phyloP scores from a whole-genome alignment of 2,113 vertebrate genomes.

The Trochalopteron elliotii region DNA sequence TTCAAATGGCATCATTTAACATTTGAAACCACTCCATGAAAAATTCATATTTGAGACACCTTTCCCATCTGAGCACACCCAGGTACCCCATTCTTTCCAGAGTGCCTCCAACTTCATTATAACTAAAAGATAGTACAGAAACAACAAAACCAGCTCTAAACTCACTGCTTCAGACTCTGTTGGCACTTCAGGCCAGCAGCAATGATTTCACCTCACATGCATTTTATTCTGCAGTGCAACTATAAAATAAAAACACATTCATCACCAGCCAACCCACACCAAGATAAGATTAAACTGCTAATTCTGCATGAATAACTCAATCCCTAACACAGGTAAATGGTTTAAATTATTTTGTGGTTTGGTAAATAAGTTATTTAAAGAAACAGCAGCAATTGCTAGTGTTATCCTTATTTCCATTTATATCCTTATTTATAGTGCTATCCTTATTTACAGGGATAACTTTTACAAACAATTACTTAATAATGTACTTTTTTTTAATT shows the following conservation, averaged over 20 bases:
- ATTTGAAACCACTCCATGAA: background rate
- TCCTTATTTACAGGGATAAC: background rate
- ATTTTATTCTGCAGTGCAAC: background rate
- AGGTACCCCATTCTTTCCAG: background rate
- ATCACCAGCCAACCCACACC: background rate
- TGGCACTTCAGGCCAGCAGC: background rate
- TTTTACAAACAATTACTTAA: background rate
- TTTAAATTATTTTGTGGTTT: background rate
- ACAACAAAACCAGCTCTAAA: background rate
- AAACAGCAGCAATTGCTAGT: background rate
- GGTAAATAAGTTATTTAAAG: background rate
- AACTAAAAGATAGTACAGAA: background rate
- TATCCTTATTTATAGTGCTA: background rate
- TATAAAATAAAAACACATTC: background rate
- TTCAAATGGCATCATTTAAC: background rate
- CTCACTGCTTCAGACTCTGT: background rate
- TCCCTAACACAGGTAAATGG: background rate
- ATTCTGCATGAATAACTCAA: background rate
- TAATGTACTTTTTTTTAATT: background rate
- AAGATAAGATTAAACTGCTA: background rate
- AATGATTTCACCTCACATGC: rapidly evolving
- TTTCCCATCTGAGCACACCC: background rate
- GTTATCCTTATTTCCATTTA: background rate
- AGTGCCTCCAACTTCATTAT: background rate
- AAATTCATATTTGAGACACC: background rate